These are phyloP conservation scores for Drosophila paranaensis DNA, from an alignment of 2,888 invertebrate species.

Conservation along the genomic window DNA sequence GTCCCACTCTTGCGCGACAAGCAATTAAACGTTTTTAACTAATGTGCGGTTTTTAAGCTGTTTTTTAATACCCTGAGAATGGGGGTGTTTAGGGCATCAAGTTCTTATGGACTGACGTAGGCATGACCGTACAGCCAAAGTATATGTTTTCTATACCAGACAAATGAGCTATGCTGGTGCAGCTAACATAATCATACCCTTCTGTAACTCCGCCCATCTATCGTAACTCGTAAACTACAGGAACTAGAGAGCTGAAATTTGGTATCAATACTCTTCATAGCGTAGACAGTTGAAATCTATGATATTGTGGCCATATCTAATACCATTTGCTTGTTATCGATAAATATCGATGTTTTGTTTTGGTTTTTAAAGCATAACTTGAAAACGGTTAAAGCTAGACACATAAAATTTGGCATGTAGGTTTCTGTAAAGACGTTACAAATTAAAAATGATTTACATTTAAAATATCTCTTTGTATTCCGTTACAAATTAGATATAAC, in stretches of 20 bases:
- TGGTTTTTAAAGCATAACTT: background rate
- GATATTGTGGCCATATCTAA: background rate
- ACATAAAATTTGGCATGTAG: background rate
- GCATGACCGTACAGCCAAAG: background rate
- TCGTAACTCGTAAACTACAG: background rate
- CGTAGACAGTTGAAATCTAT: background rate
- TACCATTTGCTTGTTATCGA: background rate
- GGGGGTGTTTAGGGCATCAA: background rate
- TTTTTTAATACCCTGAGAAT: background rate
- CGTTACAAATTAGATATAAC: background rate
- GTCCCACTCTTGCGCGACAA: conserved; percentile 10
- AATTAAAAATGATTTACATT: no score
- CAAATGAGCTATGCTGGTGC: rapidly evolving
- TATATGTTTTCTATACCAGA: background rate
- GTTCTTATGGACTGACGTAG: background rate
- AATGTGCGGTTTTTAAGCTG: conserved; percentile 32
- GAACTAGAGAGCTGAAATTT: background rate
- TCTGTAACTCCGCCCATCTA: background rate
- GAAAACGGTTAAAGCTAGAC: background rate
- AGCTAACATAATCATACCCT: background rate
- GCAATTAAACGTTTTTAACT: conserved; percentile 49
- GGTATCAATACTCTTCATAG: background rate
- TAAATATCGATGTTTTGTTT: background rate
- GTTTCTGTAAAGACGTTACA: no score
- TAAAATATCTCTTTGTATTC: background rate